These are phyloP conservation scores for Telmatherina bonti DNA, from an alignment of 2,797 vertebrate species.

Conservation along the genomic window DNA sequence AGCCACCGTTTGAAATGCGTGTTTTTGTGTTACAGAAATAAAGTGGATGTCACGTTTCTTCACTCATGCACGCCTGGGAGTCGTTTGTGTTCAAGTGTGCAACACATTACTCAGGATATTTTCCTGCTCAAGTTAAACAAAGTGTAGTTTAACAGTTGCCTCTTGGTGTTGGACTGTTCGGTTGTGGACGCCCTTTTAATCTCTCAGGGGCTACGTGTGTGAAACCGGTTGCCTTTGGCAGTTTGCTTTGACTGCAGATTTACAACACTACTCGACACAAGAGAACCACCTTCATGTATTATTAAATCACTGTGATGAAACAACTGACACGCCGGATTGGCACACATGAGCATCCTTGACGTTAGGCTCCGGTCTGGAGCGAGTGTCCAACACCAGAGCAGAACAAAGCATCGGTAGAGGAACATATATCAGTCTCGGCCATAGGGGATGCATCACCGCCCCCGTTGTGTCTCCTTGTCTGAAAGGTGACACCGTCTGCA, in stretches of 20 bases:
- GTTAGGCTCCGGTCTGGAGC: constrained; percentile 25
- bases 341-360: constrained; percentile 37
- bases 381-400: constrained; percentile 50
- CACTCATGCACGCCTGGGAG: too few species aligned
- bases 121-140: constrained; percentile 10
- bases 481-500: constrained; percentile 77
- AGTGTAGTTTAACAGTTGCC: neutral
- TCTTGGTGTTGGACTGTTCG: constrained; percentile 21
- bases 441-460: constrained; percentile 57
- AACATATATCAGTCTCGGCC: constrained; percentile 64
- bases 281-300: constrained; percentile 60
- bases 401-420: constrained; percentile 62
- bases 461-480: constrained; percentile 75
- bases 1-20: too few species aligned
- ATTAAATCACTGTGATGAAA: constrained; percentile 64
- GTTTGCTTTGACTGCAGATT: constrained; percentile 62
- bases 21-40: too few species aligned
- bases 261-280: constrained; percentile 60
- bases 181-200: constrained; percentile 43
- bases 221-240: constrained; percentile 47
- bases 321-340: constrained; percentile 36
- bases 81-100: too few species aligned
- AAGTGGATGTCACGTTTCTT: too few species aligned
- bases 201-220: constrained; percentile 26
- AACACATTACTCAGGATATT: constrained; percentile 5